Evolutionary conservation across 2,797 vertebrate species (phyloP).

Genomic region (Galago senegalensis): DNA sequence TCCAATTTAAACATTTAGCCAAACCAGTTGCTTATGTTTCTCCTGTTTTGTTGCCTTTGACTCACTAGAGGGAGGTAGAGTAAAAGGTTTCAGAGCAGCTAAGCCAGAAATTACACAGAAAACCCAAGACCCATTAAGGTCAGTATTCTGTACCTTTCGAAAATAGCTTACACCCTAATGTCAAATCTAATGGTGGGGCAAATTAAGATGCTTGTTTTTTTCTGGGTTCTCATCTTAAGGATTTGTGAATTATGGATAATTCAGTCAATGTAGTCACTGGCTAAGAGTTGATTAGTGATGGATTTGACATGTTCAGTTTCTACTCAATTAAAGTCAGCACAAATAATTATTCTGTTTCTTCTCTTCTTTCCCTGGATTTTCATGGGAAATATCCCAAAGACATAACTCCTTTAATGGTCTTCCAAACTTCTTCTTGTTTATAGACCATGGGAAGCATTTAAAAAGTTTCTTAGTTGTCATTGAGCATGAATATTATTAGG

Average conservation of each 20-base stretch:
- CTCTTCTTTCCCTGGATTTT: neutral
- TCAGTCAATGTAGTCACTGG: neutral
- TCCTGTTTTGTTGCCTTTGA: neutral
- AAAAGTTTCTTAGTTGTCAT: neutral
- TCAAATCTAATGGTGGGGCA: slow-evolving; percentile 45
- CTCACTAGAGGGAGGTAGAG: slow-evolving; percentile 83
- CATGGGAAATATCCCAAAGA: neutral
- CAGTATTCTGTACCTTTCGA: neutral
- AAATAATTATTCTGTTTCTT: neutral
- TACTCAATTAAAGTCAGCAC: slow-evolving; percentile 31
- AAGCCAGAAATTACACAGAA: neutral
- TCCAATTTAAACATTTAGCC: neutral
- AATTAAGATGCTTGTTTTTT: slow-evolving; percentile 49
- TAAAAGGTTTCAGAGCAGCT: slow-evolving; percentile 77
- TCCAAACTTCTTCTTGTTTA: slow-evolving; percentile 22
- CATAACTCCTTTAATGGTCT: neutral
- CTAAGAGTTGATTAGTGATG: neutral
- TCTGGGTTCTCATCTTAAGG: neutral
- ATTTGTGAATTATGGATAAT: neutral
- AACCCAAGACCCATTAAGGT: neutral
- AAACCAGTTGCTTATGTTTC: neutral
- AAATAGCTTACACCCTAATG: slow-evolving; percentile 34
- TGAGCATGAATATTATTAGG: neutral
- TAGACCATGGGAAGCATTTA: neutral
- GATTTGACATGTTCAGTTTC: slow-evolving; percentile 3